Evolutionary conservation across 2,797 vertebrate species (phyloP), one percentile per base, ranked within the genome.

Genomic region (Liparis tanakae): DNA sequence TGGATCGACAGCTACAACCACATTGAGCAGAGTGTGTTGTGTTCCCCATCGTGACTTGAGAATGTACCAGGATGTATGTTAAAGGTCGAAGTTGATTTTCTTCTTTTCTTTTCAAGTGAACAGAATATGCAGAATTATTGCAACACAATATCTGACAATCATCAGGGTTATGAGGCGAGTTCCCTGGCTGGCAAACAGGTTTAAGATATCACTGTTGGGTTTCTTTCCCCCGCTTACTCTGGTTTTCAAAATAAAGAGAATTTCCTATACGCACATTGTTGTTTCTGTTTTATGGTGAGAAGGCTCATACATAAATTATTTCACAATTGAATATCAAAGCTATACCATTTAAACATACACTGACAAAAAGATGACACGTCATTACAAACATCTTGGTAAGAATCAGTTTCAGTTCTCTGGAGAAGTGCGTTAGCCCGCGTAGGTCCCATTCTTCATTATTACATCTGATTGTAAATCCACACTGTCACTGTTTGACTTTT

Each of bases 161-260:
- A 94, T 92, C 85, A 83, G 89, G 87, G 85, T 88, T 70, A 36
- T 30, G 76, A 83, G 76, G 80, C 7, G 75, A 84, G 85, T 87
- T 89, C 81, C 85, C 79, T 84, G 79, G 79, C 85, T 83, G 88
- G 84, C 73, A 86, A 84, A 89, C 74, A 67, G 71, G 89, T 90
- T 82, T 64, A 84, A 92, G 87, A 85, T 79, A 67, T 86, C 70
- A 85, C 83, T 76, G 78, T 90, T 86, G 83, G 84, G 74, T 91
- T 88, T 87, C 77, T 78, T 87, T 81, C 59, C 85, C 83, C 76
- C 34, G 78, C 80, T 86, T 90, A 85, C 76, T 90, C 87, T 90
- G 81, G 84, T 91, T 93, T 93, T 91, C 87, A 88, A 89, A 95
- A 91, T 94, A 95, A 95, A 94, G 80, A 85, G 85, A 72, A 92